Percentiles rank a stretch among this genome's conserved stretches.
Evolutionary conservation across 2,888 invertebrate species (phyloP).

Genomic region (Agrochola lota): DNA sequence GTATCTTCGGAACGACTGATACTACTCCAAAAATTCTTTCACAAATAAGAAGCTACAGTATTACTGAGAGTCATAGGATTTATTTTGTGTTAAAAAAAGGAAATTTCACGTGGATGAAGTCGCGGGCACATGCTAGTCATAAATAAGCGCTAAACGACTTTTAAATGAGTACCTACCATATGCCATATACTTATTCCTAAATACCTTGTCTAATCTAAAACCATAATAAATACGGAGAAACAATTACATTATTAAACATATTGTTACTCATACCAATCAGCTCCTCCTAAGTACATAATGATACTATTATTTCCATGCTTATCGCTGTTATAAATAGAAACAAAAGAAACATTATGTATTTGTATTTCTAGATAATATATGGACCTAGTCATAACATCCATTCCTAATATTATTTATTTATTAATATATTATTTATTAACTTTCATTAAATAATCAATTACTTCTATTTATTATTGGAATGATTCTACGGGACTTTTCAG

Average conservation of each 20-base stretch:
- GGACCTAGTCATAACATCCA: conserved; percentile 7
- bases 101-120: too few relatives aligned
- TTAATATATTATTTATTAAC: background rate
- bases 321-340: conserved; percentile 27
- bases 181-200: background rate
- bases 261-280: conserved; percentile 1
- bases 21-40: too few relatives aligned
- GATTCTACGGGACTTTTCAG: conserved; percentile 12
- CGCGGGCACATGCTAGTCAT: background rate
- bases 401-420: background rate
- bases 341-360: conserved; percentile 15
- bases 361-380: conserved; percentile 19
- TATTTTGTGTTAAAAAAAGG: too few relatives aligned
- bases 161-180: background rate
- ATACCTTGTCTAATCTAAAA: background rate
- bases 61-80: too few relatives aligned
- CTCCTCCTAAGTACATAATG: background rate
- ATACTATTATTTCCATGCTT: conserved; percentile 2
- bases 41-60: too few relatives aligned
- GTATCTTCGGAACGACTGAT: too few relatives aligned
- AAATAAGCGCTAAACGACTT: background rate
- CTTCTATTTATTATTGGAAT: background rate
- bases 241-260: background rate
- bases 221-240: background rate
- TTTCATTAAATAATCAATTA: background rate